Evolutionary conservation across 2,797 vertebrate species (phyloP), one percentile per base, ranked within the genome.

Genomic region (Lagodon rhomboides): DNA sequence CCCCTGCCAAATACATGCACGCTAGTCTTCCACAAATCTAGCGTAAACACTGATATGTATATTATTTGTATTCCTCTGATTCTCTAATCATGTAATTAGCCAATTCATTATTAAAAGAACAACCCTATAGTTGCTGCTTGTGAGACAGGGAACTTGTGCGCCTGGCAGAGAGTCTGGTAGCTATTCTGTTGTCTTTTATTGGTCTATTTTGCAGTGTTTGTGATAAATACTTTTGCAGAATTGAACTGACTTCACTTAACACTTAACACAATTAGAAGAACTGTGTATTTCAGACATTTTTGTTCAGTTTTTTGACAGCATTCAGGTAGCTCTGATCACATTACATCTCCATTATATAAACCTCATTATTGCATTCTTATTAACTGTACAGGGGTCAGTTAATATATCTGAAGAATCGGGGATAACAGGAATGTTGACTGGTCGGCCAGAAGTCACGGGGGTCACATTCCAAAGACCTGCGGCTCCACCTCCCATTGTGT

Each of bases 401-500:
- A 49, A 80, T 71, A 9, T 27, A 64, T 68, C 77, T 71, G 44
- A 58, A 73, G 65, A 83, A 65, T 65, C 53, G 41, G 51, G 83
- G 87, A 87, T 87, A 76, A 78, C 16, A 46, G 85, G 86, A 92
- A 92, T 92, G 87, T 89, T 60, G 85, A 85, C 68, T 81, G 71
- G 72, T 74, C 69, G 59, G 82, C n/a, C 68, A 80, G 67, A 82
- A 77, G 90, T 93, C 92, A 92, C 4, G 20, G 77, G 87, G 94
- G 93, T 91, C 91, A 93, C 93, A 96, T 95, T 93, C 94, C 94
- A 92, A 81, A 94, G 86, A 88, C 73, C 90, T 64, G 54, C 0
- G 75, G 92, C 93, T 93, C 94, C 94, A 86, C 94, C 95, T 93
- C 91, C 94, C 88, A 96, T 96, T 96, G 95, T 96, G 93, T 93